phyloP scores from a whole-genome alignment of 1,140 invertebrate species.

The Bombus impatiens region DNA sequence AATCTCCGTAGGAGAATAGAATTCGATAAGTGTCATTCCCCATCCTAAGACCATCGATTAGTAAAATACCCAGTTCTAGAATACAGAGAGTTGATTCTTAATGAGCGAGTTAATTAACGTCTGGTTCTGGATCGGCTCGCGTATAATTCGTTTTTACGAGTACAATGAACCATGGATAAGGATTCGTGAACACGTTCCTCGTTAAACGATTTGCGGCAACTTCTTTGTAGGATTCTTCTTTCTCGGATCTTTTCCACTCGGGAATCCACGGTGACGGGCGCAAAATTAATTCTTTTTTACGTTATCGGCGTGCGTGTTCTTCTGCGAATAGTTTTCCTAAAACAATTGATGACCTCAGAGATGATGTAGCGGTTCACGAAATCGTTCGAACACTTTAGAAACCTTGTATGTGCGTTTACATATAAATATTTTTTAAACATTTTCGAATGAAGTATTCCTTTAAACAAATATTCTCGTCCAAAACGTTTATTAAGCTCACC shows the following conservation, averaged over 20 bases:
- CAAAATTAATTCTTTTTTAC: conserved; percentile 55
- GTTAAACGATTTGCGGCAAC: conserved; percentile 43
- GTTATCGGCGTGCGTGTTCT: conserved; percentile 39
- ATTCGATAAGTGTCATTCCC: not conserved
- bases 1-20: not conserved
- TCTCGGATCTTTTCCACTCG: not conserved
- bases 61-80: not conserved
- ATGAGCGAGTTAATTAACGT: conserved; percentile 34
- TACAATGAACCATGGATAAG: conserved; percentile 28
- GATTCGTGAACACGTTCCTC: conserved; percentile 52
- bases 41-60: not conserved
- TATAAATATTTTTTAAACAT: no score
- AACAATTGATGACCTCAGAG: no score
- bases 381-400: no score
- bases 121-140: not conserved
- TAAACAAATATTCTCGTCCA: no score
- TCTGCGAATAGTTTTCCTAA: not conserved
- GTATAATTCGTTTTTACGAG: conserved; percentile 57
- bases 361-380: no score
- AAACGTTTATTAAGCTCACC: no score
- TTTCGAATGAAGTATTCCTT: no score
- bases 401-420: no score
- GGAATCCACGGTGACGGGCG: conserved; percentile 8
- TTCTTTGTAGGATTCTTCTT: conserved; percentile 54
- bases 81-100: conserved; percentile 11